phyloP scores from a whole-genome alignment of 2,888 invertebrate genomes.

The Drosophila austrosaltans region DNA sequence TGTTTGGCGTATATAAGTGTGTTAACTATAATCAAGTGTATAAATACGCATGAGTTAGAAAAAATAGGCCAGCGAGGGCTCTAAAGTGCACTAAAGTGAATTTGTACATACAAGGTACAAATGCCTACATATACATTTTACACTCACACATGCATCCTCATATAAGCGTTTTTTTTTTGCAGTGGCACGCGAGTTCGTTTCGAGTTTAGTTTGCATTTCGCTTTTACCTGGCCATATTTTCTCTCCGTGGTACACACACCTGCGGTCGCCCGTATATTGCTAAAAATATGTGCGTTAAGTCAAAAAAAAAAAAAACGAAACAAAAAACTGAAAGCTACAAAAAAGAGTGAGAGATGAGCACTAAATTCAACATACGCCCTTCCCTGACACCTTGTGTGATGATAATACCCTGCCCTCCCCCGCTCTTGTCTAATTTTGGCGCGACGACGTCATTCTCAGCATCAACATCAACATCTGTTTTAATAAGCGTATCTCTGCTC shows the following conservation, averaged over 20 bases:
- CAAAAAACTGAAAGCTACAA: constrained; percentile 1
- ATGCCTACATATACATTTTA: background rate
- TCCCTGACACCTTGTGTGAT: constrained; percentile 15
- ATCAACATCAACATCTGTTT: constrained; percentile 52
- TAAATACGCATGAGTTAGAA: background rate
- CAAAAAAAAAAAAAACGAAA: background rate
- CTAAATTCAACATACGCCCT: constrained; percentile 29
- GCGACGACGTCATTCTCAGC: constrained; percentile 65
- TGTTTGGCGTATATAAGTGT: background rate
- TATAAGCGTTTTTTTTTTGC: constrained; percentile 3
- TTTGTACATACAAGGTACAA: background rate
- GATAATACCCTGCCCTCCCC: constrained; percentile 23
- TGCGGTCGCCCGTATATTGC: constrained; percentile 30
- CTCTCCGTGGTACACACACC: constrained; percentile 24
- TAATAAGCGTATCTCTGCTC: constrained; percentile 19
- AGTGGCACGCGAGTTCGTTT: constrained; percentile 20
- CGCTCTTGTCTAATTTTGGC: constrained; percentile 53
- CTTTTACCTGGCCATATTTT: constrained; percentile 10
- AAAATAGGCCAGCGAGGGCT: constrained; percentile 5
- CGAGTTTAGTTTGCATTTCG: constrained; percentile 12
- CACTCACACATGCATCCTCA: background rate
- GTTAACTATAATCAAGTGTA: constrained; percentile 1
- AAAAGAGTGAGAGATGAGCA: constrained; percentile 8
- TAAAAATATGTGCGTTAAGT: constrained; percentile 47
- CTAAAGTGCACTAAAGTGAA: constrained; percentile 27